Base-by-base conservation (phyloP, 2,888 invertebrate genomes). In the Platycheirus rosarum region DNA sequence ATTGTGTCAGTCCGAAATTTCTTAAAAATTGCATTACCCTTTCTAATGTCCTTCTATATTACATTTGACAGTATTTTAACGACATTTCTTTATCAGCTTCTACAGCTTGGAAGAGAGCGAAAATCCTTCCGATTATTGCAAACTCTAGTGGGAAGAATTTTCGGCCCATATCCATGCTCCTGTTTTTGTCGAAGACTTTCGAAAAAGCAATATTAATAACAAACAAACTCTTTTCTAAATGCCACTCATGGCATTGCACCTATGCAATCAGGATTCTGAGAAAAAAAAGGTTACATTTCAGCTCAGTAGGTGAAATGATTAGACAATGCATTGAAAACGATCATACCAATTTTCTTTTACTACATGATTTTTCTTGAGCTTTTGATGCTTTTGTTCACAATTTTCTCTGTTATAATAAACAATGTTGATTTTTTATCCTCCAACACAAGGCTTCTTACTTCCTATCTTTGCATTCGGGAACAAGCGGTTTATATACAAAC, bases 101-200 rank as follows among this genome's bases (percentile, higher is more conserved):
- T 13, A 37, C 37, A 37, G 37, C 37, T 37, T 37, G 37, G 37
- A 37, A 37, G n/a, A 6, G 37, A 37, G 37, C 37, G 13, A 37
- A 37, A 37, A 37, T 37, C 13, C 11, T 37, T n/a, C 37, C 37
- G 37, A 13, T 37, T 37, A 11, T 13, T 13, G n/a, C n/a, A 37
- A 37, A 37, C 11, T 37, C 37, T n/a, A 37, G 37, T 37, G 37
- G 37, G n/a, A 37, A 37, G 13, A 13, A 37, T 37, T 13, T 37
- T 13, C n/a, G 37, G 37, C 37, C 37, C 37, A 37, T 37, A 37
- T 37, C 37, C 37, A 37, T 37, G n/a, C 37, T 37, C 13, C 37
- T 13, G 37, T 37, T 9, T 37, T 13, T 37, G 13, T 37, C 37
- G n/a, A 37, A 37, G 9, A 13, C 13, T 37, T 37, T 37, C 13